These are phyloP conservation scores for Colletes gigas DNA, from an alignment of 1,140 invertebrate genomes.

Conservation along the genomic window DNA sequence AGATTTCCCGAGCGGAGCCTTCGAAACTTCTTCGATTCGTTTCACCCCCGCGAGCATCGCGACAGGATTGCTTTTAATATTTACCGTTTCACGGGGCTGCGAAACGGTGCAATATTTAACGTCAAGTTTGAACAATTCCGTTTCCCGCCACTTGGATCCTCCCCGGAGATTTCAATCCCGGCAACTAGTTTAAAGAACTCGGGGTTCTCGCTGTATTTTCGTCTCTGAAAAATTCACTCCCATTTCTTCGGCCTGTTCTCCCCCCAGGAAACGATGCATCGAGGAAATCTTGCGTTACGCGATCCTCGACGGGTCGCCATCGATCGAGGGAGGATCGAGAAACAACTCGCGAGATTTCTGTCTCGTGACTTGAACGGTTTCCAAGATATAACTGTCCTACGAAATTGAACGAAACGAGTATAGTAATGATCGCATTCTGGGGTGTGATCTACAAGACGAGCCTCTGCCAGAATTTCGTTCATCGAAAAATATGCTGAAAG, in stretches of 20 bases:
- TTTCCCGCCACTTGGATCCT: neutral
- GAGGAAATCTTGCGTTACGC: neutral
- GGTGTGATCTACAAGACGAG: no score
- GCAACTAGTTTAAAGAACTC: neutral
- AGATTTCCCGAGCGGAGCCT: neutral
- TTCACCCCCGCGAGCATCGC: neutral
- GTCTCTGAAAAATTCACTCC: no score
- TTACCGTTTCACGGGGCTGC: neutral
- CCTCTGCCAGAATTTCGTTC: no score
- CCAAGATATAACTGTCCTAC: no score
- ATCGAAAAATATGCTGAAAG: no score
- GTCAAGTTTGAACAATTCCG: neutral
- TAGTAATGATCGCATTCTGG: no score
- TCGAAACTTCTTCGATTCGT: neutral
- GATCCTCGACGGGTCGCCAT: neutral
- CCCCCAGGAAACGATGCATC: neutral
- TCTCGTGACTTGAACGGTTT: no score
- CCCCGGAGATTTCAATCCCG: neutral
- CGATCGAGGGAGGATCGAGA: no score
- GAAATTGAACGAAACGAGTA: no score
- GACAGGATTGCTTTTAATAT: slow-evolving; percentile 8
- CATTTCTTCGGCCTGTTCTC: neutral
- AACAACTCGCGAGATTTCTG: no score
- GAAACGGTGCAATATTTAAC: slow-evolving; percentile 25
- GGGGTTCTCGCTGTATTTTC: no score